Evolutionary conservation across 2,797 vertebrate genomes (phyloP), one percentile per base, ranked within the genome.

Genomic region (Allobates femoralis): DNA sequence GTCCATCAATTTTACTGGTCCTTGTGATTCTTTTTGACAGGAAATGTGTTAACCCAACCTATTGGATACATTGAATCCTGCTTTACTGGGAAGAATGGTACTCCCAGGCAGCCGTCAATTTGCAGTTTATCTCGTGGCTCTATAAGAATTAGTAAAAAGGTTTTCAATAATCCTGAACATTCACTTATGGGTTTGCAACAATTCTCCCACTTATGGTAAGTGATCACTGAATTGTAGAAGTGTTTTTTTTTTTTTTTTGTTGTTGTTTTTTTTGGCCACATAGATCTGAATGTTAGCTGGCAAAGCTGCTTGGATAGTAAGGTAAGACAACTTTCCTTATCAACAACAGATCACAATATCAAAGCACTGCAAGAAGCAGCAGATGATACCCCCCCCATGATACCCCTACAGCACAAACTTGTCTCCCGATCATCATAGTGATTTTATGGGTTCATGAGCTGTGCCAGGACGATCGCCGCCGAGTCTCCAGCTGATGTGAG

Each of bases 121-220:
- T 97, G 97, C 88, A 93, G 93, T 28, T 90, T 93, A 41, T 97
- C 97, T 0, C 94, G 95, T n/a, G 97, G 95, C 74, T 91, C 92
- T 58, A 92, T 98, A 77, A 92, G 86, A 87, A 94, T 98, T 86
- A 91, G 90, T 85, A 94, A 93, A 73, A 93, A 91, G 55, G 92
- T 98, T 87, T 97, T 97, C 90, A 97, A 95, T 90, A 98, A 98
- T 91, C 96, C 96, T 0, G 94, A 95, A 21, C 97, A 98, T 34
- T 95, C 96, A 18, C 88, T 98, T 88, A 88, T 94, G 77, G 97
- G 96, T n/a, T 92, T 97, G 77, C 93, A 97, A 62, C 94, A 96
- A 0, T 98, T 95, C 93, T 97, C 97, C 4, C 96, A 98, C 86
- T 93, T 97, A 87, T 98, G 97, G 97, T 97, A 92, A 88, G 95